Conservation (phyloP, 2,113 vertebrate species). For the Thymallus thymallus region DNA sequence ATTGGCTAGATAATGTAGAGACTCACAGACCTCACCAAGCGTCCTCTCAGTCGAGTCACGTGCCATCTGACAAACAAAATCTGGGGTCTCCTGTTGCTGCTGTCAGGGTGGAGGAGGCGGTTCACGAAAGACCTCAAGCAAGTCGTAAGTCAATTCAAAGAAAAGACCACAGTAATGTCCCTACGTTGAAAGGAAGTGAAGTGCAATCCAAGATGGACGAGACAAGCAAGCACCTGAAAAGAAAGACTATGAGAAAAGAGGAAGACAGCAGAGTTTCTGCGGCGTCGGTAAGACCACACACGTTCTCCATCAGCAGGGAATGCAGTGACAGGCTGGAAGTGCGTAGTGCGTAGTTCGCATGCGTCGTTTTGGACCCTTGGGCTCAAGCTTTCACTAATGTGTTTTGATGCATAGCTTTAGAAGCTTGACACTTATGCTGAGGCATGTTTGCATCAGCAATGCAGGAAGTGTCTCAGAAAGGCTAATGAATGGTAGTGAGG, state of each 20-base stretch:
- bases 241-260: conserved; percentile 33
- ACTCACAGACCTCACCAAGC: not conserved
- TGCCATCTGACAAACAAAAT: conserved; percentile 40
- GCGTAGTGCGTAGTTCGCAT: conserved; percentile 19
- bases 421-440: conserved; percentile 34
- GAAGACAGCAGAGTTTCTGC: conserved; percentile 34
- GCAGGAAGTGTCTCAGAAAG: conserved; percentile 15
- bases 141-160: conserved; percentile 5
- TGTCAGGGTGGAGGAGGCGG: conserved; percentile 35
- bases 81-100: conserved; percentile 30
- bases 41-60: conserved; percentile 49
- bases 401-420: conserved; percentile 1
- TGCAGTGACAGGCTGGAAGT: conserved; percentile 45
- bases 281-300: conserved; percentile 60
- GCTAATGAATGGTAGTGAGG: conserved; percentile 32
- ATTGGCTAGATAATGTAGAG: not conserved
- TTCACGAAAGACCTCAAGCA: conserved; percentile 22
- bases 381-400: conserved; percentile 43
- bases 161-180: conserved; percentile 18
- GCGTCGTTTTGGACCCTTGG: not conserved
- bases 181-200: conserved; percentile 26
- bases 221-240: conserved; percentile 41
- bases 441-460: conserved; percentile 46
- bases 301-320: conserved; percentile 44
- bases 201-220: conserved; percentile 23